Conservation (phyloP, 2,888 invertebrate genomes). For the Acrobasis suavella region DNA sequence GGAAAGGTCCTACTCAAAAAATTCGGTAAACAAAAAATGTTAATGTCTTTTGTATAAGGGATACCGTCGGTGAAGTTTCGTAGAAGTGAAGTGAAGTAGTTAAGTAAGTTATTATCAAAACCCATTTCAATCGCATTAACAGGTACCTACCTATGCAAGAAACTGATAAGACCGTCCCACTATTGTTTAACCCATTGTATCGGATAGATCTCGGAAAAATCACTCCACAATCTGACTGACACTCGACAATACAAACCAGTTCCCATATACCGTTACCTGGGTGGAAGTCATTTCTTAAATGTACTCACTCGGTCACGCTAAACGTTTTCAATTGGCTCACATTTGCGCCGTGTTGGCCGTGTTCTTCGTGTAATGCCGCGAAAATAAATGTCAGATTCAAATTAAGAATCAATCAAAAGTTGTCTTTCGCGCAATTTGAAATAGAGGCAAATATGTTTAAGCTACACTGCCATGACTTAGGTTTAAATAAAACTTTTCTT, state of each 20-base stretch:
- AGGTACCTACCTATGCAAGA: background rate
- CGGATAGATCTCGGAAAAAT: constrained; percentile 60
- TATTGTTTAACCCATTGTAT: constrained; percentile 31
- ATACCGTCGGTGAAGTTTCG: too few species aligned
- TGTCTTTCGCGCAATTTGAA: background rate
- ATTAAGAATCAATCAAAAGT: constrained; percentile 30
- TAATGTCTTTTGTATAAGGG: too few species aligned
- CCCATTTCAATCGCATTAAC: too few species aligned
- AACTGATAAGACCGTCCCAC: background rate
- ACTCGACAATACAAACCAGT: constrained; percentile 66
- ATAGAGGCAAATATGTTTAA: background rate
- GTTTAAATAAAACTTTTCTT: background rate
- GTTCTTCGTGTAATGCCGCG: constrained; percentile 34
- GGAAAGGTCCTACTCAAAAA: too few species aligned
- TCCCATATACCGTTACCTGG: constrained; percentile 67
- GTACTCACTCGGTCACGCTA: constrained; percentile 56
- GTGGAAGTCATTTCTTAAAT: constrained; percentile 73
- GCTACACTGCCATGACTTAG: background rate
- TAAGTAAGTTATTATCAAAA: too few species aligned
- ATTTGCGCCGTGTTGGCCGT: constrained; percentile 47
- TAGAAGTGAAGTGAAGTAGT: too few species aligned
- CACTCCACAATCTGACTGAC: constrained; percentile 46
- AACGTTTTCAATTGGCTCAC: constrained; percentile 40
- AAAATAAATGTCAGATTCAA: constrained; percentile 39
- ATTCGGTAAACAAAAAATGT: too few species aligned